Evolutionary conservation across 2,797 vertebrate species (phyloP).

Genomic region (Xenops minutus): DNA sequence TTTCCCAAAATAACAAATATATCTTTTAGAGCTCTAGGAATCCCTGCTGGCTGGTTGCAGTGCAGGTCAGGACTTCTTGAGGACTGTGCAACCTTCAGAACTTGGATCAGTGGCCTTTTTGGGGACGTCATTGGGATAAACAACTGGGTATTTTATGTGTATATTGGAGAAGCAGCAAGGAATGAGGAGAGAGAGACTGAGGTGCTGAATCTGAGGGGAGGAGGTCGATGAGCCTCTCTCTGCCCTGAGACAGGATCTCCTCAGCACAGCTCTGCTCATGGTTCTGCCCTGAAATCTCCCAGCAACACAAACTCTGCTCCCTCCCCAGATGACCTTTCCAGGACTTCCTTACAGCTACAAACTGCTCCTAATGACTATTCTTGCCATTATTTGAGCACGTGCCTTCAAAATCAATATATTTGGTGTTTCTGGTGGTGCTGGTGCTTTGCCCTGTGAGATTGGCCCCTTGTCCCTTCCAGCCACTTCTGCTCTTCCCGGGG

Average conservation of each 20-base stretch:
- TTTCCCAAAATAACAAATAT: neutral
- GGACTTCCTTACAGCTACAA: neutral
- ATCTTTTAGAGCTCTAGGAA: neutral
- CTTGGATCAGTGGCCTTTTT: neutral
- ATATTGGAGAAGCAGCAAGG: neutral
- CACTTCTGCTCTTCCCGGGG: neutral
- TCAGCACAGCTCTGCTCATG: neutral
- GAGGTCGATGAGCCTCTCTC: neutral
- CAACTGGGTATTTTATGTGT: fast-evolving
- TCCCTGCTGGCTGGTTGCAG: neutral
- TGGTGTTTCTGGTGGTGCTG: neutral
- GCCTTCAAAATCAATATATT: neutral
- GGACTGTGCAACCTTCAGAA: neutral
- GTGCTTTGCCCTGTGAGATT: neutral
- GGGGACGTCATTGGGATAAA: neutral
- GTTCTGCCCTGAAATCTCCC: neutral
- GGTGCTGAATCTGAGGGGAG: neutral
- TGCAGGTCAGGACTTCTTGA: neutral
- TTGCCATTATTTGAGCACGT: neutral
- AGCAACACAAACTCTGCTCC: neutral
- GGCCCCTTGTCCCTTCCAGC: neutral
- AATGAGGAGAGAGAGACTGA: neutral
- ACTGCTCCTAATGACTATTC: neutral
- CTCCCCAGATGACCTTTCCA: neutral
- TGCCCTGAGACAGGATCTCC: neutral